These are phyloP conservation scores for Agapornis canus DNA, from an alignment of 2,797 vertebrate species.

Conservation along the genomic window DNA sequence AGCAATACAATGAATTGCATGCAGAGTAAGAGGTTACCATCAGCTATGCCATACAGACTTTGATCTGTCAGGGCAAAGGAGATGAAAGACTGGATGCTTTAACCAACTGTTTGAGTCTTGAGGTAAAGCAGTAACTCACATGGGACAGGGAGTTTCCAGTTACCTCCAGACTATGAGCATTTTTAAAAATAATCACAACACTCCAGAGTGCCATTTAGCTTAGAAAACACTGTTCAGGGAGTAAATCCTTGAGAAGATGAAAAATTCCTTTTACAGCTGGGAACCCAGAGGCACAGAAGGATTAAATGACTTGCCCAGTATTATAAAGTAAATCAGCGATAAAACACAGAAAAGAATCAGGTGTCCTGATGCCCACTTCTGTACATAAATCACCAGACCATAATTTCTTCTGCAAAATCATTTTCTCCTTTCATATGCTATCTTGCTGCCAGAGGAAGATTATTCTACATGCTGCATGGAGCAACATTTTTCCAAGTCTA, in stretches of 20 bases:
- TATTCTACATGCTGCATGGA: constrained; percentile 3
- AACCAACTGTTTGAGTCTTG: neutral
- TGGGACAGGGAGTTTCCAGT: neutral
- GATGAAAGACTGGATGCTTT: neutral
- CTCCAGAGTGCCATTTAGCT: neutral
- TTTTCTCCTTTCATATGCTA: constrained; percentile 19
- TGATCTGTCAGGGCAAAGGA: neutral
- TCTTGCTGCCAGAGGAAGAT: constrained; percentile 8
- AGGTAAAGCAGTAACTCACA: neutral
- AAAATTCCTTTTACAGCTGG: constrained; percentile 14
- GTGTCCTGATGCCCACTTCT: neutral
- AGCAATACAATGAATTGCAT: neutral
- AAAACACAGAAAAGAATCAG: constrained; percentile 31
- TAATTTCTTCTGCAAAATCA: constrained; percentile 1
- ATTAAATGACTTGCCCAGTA: neutral
- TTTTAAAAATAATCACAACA: neutral
- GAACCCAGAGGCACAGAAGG: neutral
- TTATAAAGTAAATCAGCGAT: constrained; percentile 20
- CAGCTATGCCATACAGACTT: neutral
- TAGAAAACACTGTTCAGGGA: neutral
- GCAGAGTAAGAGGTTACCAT: neutral
- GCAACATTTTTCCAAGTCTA: constrained; percentile 54
- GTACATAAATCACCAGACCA: neutral
- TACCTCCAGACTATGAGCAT: neutral
- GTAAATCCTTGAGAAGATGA: neutral